A percentile compares a stretch with the other conserved stretches of the same genome.
phyloP scores from a whole-genome alignment of 2,797 vertebrate species.

The Buceros bicornis region DNA sequence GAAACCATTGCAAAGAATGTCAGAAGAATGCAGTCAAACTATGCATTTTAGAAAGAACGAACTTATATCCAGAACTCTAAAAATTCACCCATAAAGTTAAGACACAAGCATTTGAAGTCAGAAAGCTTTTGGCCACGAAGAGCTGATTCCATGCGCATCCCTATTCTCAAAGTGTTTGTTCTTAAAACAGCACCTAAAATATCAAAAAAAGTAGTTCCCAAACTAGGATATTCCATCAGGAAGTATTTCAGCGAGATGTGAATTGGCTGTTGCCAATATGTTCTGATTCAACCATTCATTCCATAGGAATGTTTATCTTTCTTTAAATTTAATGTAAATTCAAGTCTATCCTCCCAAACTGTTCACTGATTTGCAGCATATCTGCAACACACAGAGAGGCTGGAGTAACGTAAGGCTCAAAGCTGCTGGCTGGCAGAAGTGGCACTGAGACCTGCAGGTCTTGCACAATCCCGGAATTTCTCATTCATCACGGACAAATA shows the following conservation, averaged over 20 bases:
- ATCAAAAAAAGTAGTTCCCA: not conserved
- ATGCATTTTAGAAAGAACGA: not conserved
- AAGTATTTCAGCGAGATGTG: not conserved
- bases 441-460: fast-evolving
- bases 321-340: not conserved
- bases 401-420: not conserved
- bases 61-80: not conserved
- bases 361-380: not conserved
- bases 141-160: not conserved
- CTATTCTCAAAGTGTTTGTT: not conserved
- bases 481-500: fast-evolving
- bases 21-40: not conserved
- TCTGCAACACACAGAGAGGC: fast-evolving
- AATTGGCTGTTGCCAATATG: not conserved
- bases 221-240: not conserved
- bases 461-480: constrained; percentile 8
- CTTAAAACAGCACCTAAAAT: not conserved
- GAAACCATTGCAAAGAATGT: not conserved
- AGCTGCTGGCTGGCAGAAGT: not conserved
- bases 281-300: not conserved
- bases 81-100: not conserved
- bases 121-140: not conserved
- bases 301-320: not conserved
- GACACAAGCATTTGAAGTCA: not conserved
- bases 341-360: not conserved